phyloP scores from a whole-genome alignment of 1,140 invertebrate genomes.

The Palaemon carinicauda region DNA sequence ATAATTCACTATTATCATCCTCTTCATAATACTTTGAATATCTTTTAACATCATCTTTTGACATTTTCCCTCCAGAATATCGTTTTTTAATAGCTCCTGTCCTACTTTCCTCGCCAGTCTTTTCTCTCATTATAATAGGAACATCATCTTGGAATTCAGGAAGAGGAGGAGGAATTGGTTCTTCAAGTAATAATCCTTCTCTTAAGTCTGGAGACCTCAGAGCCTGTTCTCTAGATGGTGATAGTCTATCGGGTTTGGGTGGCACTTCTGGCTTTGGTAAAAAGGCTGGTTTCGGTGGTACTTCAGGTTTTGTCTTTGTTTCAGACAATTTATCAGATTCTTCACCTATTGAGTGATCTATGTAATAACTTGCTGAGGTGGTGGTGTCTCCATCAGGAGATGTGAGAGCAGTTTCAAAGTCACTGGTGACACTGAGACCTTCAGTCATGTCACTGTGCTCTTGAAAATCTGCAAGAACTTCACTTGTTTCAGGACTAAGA shows the following conservation, averaged over 20 bases:
- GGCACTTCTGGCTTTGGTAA: slow-evolving; percentile 38
- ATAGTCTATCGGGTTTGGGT: slow-evolving; percentile 45
- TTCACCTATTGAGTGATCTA: slow-evolving; percentile 58
- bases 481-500: slow-evolving; percentile 32
- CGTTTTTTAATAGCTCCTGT: slow-evolving; percentile 50
- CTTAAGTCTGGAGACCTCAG: background rate
- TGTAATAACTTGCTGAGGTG: slow-evolving; percentile 62
- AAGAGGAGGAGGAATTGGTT: background rate
- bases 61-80: slow-evolving; percentile 37
- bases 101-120: slow-evolving; percentile 64
- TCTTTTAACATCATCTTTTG: slow-evolving; percentile 45
- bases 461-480: slow-evolving; percentile 5
- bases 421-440: slow-evolving; percentile 35
- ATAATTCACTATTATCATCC: slow-evolving; percentile 26
- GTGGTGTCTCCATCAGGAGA: slow-evolving; percentile 62
- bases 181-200: background rate
- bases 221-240: slow-evolving; percentile 17
- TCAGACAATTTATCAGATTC: slow-evolving; percentile 32
- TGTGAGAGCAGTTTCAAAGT: slow-evolving; percentile 59
- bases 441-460: slow-evolving; percentile 48
- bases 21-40: slow-evolving; percentile 54
- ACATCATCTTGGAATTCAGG: slow-evolving; percentile 9
- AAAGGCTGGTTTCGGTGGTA: slow-evolving; percentile 44
- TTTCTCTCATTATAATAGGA: slow-evolving; percentile 35
- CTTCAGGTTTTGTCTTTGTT: slow-evolving; percentile 33